A percentile compares a stretch with the other conserved stretches of the same genome.
Evolutionary conservation across 2,888 invertebrate species (phyloP).

Genomic region (Chymomyza procnemis): DNA sequence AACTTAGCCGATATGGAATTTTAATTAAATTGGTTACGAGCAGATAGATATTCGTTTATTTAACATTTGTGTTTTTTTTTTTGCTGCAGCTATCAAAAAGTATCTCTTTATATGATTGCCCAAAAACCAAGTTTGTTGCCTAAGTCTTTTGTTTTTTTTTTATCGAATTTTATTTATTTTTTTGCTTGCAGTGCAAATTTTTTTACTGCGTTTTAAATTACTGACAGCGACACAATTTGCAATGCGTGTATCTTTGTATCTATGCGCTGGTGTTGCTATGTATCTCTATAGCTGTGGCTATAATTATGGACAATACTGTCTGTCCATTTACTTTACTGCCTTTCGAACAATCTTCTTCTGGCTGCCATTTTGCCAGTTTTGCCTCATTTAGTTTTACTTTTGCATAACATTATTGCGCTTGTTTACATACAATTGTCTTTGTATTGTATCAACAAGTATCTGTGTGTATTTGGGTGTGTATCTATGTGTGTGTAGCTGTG

Average conservation of each 20-base stretch:
- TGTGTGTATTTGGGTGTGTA: constrained; percentile 1
- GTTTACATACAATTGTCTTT: neutral
- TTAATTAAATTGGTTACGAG: constrained; percentile 22
- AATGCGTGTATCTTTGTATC: neutral
- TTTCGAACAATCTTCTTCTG: neutral
- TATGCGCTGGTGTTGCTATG: constrained; percentile 16
- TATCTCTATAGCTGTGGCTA: neutral
- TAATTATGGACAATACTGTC: neutral
- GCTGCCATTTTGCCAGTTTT: neutral
- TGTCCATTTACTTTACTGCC: neutral
- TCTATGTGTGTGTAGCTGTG: constrained; percentile 17
- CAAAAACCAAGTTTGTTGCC: constrained; percentile 59
- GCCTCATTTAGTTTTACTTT: constrained; percentile 33
- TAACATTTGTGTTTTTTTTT: neutral
- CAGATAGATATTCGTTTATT: neutral
- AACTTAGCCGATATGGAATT: constrained; percentile 6
- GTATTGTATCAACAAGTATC: neutral
- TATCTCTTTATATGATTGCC: neutral
- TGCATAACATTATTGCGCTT: constrained; percentile 47
- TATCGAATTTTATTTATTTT: neutral
- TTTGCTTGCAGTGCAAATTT: constrained; percentile 22
- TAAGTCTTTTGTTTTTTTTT: constrained; percentile 58
- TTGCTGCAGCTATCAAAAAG: neutral
- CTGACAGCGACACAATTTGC: neutral
- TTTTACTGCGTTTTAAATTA: constrained; percentile 7